These are phyloP conservation scores for Takifugu flavidus DNA, from an alignment of 2,113 vertebrate species.

Conservation along the genomic window DNA sequence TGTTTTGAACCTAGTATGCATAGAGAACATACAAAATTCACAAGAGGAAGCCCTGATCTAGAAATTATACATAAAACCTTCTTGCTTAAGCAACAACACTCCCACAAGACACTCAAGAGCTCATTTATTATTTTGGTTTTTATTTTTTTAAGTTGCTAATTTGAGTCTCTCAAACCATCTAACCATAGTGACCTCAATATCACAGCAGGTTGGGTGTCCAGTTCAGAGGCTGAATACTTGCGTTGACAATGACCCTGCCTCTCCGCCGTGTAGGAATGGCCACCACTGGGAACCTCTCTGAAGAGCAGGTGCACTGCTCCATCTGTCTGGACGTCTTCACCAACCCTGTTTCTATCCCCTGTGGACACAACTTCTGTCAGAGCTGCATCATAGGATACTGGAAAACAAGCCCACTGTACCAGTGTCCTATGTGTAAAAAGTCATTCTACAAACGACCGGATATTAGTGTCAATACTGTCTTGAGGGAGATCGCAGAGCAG, in stretches of 20 bases:
- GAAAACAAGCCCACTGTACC: constrained; percentile 67
- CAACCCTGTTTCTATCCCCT: constrained; percentile 78
- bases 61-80: too few species aligned
- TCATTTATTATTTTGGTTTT: constrained; percentile 9
- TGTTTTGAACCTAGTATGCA: too few species aligned
- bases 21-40: too few species aligned
- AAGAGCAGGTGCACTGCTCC: constrained; percentile 81
- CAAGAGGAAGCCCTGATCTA: too few species aligned
- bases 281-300: constrained; percentile 68
- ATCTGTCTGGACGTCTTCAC: constrained; percentile 81
- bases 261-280: constrained; percentile 74
- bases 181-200: constrained; percentile 47
- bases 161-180: constrained; percentile 27
- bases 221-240: constrained; percentile 45
- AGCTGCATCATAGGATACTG: constrained; percentile 77
- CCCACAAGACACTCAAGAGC: neutral
- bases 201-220: constrained; percentile 63
- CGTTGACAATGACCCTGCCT: constrained; percentile 66
- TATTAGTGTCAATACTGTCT: constrained; percentile 75
- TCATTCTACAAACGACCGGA: constrained; percentile 73
- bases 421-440: constrained; percentile 81
- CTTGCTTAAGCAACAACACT: constrained; percentile 14
- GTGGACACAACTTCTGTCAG: constrained; percentile 81
- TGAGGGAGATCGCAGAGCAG: constrained; percentile 77
- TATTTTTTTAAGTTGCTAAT: neutral